Evolutionary conservation across 1,140 invertebrate species (phyloP), one percentile per base, ranked within the genome.

Genomic region (Hyposmocoma kahamanoa): DNA sequence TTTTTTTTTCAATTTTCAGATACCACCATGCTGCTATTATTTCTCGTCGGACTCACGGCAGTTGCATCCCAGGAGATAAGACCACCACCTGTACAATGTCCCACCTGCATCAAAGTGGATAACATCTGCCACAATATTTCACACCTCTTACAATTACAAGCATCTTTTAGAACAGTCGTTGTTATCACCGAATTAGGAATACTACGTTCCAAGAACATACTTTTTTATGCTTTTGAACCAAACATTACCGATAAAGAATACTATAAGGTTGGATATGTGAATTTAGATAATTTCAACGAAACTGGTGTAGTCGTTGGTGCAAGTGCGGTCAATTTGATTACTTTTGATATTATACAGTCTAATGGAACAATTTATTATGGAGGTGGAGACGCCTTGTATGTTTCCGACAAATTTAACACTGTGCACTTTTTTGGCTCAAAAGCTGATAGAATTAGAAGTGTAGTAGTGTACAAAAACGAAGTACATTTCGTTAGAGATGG

Each of bases 181-280:
- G 69, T 83, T 15, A 79, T 84, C 20, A 43, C 48, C 30, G 73
- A 81, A 56, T 59, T 82, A 50, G 74, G 52, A 8, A 47, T 84
- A 13, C 54, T 74, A 0, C 51, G 70, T 18, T 63, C 64, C 0
- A 64, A 56, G 1, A 78, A 84, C 49, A 56, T 50, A 3, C 56
- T 84, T 0, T 84, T 56, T 59, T 84, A 62, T 52, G 72, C 62
- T 18, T 83, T 78, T 49, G 77, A 83, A 47, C 79, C 81, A 1
- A 45, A 24, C 1, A 63, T 84, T n/a, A 57, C 62, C 24, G 77
- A 84, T 24, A 36, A 45, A 2, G 81, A 84, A 44, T 81, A 78
- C 36, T 71, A 63, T 9, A 83, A 83, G 59, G 62, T 78, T 21
- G 77, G 67, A 0, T 81, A 68, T 43, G 61, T 80, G 6, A 70